phyloP scores from a whole-genome alignment of 2,888 invertebrate species.

The Phaonia tiefii region DNA sequence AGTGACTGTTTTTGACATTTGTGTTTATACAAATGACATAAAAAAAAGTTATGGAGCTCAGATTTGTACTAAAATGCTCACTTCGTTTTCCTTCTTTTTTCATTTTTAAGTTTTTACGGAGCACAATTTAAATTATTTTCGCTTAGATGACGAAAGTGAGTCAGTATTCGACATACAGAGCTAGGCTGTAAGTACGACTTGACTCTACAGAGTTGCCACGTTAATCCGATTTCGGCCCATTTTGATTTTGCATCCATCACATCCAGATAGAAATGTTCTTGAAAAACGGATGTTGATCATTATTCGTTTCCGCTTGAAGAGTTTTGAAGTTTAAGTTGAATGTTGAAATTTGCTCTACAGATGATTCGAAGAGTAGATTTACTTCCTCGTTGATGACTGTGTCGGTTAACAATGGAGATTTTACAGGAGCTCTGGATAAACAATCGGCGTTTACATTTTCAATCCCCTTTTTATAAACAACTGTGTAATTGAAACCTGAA shows the following conservation, averaged over 20 bases:
- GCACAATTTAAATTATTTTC: too few species aligned
- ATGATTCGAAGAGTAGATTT: constrained; percentile 25
- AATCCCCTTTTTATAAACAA: constrained; percentile 49
- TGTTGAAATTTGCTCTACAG: constrained; percentile 49
- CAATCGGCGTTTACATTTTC: constrained; percentile 56
- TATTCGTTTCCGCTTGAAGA: too few species aligned
- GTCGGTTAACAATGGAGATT: not conserved
- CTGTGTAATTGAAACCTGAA: constrained; percentile 51
- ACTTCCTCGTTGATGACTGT: not conserved
- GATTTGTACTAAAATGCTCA: too few species aligned
- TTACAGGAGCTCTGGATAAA: constrained; percentile 54
- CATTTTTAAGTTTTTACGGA: too few species aligned
- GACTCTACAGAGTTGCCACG: too few species aligned
- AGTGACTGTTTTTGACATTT: too few species aligned
- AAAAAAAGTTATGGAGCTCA: too few species aligned
- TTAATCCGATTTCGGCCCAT: constrained; percentile 53
- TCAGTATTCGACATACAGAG: too few species aligned
- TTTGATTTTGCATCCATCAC: constrained; percentile 57
- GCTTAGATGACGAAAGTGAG: too few species aligned
- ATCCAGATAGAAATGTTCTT: constrained; percentile 45
- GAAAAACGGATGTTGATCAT: constrained; percentile 21
- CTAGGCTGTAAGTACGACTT: too few species aligned
- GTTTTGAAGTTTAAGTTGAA: constrained; percentile 48
- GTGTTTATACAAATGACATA: too few species aligned
- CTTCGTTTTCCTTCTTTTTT: too few species aligned